Conservation (phyloP, 2,113 vertebrate genomes). For the Butorides virescens region DNA sequence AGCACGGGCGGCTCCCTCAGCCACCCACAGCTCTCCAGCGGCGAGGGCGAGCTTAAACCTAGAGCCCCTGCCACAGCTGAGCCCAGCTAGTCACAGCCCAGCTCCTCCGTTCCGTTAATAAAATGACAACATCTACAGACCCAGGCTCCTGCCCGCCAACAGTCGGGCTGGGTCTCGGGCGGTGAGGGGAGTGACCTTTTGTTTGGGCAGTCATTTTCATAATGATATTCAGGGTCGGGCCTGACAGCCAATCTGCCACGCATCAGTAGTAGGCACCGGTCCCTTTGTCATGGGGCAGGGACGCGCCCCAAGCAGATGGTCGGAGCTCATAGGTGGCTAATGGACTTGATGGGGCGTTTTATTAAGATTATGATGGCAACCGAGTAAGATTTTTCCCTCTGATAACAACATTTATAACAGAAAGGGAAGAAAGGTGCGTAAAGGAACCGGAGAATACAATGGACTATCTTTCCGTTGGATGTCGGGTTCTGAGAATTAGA, state of each 20-base stretch:
- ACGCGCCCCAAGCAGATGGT: background rate
- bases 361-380: background rate
- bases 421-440: background rate
- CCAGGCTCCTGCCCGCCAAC: background rate
- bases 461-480: accelerated
- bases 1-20: background rate
- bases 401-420: background rate
- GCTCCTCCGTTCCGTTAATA: background rate
- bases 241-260: background rate
- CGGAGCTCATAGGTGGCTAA: background rate
- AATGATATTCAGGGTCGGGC: background rate
- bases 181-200: background rate
- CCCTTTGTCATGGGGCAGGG: background rate
- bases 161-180: background rate
- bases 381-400: background rate
- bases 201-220: background rate
- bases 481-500: background rate
- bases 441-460: background rate
- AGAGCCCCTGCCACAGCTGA: background rate
- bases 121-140: background rate
- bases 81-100: background rate
- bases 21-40: too few species aligned
- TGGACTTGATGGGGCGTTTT: background rate
- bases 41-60: too few species aligned
- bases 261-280: background rate